Percentiles rank a stretch among this genome's conserved stretches.
Evolutionary conservation across 1,140 invertebrate species (phyloP).

Genomic region (Macrosteles quadrilineatus): DNA sequence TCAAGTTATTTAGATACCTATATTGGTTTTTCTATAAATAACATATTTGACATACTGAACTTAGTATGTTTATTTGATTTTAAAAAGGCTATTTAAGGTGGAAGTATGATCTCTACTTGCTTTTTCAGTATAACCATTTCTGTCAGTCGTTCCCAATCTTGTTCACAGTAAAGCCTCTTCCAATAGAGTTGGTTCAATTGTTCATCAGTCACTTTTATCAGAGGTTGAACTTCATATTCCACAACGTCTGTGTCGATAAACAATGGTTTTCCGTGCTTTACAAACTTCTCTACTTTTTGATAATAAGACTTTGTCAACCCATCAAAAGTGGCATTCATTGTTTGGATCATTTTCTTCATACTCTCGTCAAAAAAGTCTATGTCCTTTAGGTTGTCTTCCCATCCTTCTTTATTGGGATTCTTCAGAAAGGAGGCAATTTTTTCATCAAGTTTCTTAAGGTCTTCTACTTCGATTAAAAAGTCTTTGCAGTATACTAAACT

Average conservation of each 20-base stretch:
- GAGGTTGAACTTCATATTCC: background rate
- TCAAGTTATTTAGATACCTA: too few relatives aligned
- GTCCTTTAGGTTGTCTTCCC: background rate
- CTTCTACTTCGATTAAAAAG: background rate
- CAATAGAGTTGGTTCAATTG: background rate
- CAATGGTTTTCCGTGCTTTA: background rate
- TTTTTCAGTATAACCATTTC: background rate
- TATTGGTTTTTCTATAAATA: too few relatives aligned
- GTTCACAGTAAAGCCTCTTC: background rate
- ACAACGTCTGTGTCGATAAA: background rate
- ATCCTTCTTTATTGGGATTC: constrained; percentile 5
- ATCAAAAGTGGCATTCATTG: background rate
- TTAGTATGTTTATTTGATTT: too few relatives aligned
- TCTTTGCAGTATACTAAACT: background rate
- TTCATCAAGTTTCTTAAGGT: constrained; percentile 9
- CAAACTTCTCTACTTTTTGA: background rate
- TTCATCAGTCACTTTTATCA: background rate
- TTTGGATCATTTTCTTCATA: background rate
- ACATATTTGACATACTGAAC: too few relatives aligned
- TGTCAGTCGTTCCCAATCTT: background rate
- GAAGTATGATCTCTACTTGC: constrained; percentile 1
- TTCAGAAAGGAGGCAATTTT: constrained; percentile 2
- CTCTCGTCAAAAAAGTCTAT: constrained; percentile 1
- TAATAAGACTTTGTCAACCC: background rate
- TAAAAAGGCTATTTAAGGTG: too few relatives aligned